Base-by-base conservation (phyloP, 2,888 invertebrate species). In the Rhimphoctona megacephalus region DNA sequence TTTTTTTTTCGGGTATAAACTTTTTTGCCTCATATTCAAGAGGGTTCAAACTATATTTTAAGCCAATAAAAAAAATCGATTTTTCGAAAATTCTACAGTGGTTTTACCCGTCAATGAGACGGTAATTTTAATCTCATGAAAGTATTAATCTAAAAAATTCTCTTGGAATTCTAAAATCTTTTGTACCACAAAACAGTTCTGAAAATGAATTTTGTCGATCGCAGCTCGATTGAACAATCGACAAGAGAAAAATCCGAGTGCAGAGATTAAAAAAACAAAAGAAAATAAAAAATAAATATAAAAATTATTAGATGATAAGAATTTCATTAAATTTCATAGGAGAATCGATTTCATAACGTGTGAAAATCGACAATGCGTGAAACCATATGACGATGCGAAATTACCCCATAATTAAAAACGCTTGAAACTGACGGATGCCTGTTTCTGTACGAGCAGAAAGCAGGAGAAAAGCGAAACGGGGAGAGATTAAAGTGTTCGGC, bases 311-410 rank as follows among this genome's bases (percentile, higher is more conserved):
- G 39, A 6, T 8, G 2, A 66, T 61, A 54, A 22, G 2, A 57
- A 61, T 61, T 5, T 33, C 5, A 33, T 64, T 0, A 33, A 33
- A 49, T 33, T 25, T 33, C 8, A 25, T 33, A 43, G 14, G 17
- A 67, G 36, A 43, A 69, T 69, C 69, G 39, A 46, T 25, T 11
- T 22, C n/a, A 11, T 1, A 22, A 14, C 11, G 22, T n/a, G 36
- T n/a, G 36, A n/a, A n/a, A 67, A n/a, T 2, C 4, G 36, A 19
- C 66, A 36, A 67, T 11, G n/a, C 36, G n/a, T 25, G 22, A 39
- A 39, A 25, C n/a, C 69, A 43, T n/a, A n/a, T 69, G 39, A 69
- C 69, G 22, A 69, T 25, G 30, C n/a, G 30, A 49, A 43, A 70
- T 46, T 11, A 25, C 6, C 6, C 17, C 17, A 69, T 69, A 46